phyloP scores from a whole-genome alignment of 2,797 vertebrate species.

The Oreochromis grahami region DNA sequence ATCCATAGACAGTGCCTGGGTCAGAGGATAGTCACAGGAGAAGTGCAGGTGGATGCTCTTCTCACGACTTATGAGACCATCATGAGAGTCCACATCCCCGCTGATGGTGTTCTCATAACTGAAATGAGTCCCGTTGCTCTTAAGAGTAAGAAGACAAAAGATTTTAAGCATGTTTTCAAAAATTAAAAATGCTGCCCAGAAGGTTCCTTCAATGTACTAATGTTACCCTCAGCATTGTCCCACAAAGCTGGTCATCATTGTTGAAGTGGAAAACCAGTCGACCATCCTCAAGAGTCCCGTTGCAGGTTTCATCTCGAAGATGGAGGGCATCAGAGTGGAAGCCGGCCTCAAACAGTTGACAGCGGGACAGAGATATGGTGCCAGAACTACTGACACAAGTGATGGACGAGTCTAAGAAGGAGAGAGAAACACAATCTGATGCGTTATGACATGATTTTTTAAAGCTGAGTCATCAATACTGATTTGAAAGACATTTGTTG shows the following conservation, averaged over 20 bases:
- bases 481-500: background rate
- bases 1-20: slow-evolving; percentile 58
- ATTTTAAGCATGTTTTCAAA: background rate
- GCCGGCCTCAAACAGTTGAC: slow-evolving; percentile 71
- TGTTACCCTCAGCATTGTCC: slow-evolving; percentile 62
- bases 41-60: slow-evolving; percentile 54
- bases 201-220: background rate
- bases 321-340: slow-evolving; percentile 53
- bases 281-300: slow-evolving; percentile 42
- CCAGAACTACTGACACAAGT: slow-evolving; percentile 54
- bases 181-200: background rate
- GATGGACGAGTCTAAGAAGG: slow-evolving; percentile 49
- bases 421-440: background rate
- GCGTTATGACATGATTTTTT: rapidly evolving
- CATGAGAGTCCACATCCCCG: slow-evolving; percentile 20
- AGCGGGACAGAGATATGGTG: slow-evolving; percentile 67
- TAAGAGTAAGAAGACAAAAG: background rate
- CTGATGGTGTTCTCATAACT: slow-evolving; percentile 69
- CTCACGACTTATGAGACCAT: slow-evolving; percentile 32
- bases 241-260: slow-evolving; percentile 55
- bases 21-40: slow-evolving; percentile 60
- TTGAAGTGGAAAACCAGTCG: slow-evolving; percentile 65
- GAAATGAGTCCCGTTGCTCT: slow-evolving; percentile 74
- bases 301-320: slow-evolving; percentile 59
- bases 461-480: background rate